Conservation (phyloP, 2,888 invertebrate genomes). For the Oscheius sp. region DNA sequence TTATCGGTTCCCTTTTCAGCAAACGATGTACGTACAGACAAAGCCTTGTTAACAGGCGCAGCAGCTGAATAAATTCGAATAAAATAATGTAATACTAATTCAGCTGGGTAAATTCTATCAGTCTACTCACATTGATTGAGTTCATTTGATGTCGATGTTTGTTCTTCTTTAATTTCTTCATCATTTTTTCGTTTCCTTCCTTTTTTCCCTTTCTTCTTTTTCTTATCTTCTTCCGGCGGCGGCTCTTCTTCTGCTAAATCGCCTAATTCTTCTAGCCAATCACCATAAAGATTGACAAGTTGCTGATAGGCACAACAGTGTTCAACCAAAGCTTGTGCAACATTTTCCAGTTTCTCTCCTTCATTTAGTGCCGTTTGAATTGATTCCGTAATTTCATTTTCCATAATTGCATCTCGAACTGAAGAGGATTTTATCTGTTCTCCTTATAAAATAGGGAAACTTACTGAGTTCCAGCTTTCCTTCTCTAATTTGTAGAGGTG, state of each 20-base stretch:
- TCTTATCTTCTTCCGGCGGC: constrained; percentile 20
- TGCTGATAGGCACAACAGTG: constrained; percentile 15
- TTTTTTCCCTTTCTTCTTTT: constrained; percentile 15
- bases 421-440: background rate
- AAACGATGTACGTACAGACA: constrained; percentile 19
- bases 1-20: constrained; percentile 25
- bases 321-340: constrained; percentile 3
- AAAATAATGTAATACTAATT: background rate
- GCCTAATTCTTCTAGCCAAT: constrained; percentile 26
- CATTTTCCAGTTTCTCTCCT: constrained; percentile 23
- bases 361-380: background rate
- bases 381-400: background rate
- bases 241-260: constrained; percentile 21
- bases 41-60: constrained; percentile 11
- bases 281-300: constrained; percentile 1
- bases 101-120: background rate
- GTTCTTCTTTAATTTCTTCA: background rate
- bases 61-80: constrained; percentile 21
- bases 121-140: background rate
- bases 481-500: background rate
- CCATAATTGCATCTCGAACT: constrained; percentile 31
- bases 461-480: constrained; percentile 3
- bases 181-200: constrained; percentile 6
- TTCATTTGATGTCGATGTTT: background rate
- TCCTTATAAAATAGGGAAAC: background rate